A percentile compares a stretch with the other conserved stretches of the same genome.
Conservation (phyloP, 2,888 invertebrate genomes). For the Eumacrocentrus americanus region DNA sequence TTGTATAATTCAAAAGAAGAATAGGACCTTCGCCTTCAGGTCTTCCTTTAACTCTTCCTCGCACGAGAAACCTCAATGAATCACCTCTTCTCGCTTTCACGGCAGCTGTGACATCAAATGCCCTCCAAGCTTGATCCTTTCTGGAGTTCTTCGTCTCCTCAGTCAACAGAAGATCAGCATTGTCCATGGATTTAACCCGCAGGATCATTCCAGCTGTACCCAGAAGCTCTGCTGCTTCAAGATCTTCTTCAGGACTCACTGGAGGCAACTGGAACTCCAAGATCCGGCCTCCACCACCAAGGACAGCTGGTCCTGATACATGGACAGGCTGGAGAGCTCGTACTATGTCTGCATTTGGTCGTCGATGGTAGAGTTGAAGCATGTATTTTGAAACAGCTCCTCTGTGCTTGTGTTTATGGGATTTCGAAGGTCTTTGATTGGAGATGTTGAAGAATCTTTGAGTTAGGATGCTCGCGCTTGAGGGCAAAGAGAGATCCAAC, state of each 20-base stretch:
- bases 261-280: constrained; percentile 51
- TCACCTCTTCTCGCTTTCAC: constrained; percentile 39
- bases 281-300: constrained; percentile 44
- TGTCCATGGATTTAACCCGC: constrained; percentile 45
- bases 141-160: constrained; percentile 40
- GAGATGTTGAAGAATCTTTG: constrained; percentile 38
- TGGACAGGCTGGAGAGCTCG: constrained; percentile 51
- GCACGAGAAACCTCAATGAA: constrained; percentile 44
- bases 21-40: constrained; percentile 45
- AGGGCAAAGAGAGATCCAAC: constrained; percentile 50
- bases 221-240: constrained; percentile 52
- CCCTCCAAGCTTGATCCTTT: constrained; percentile 51
- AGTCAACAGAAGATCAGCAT: constrained; percentile 11
- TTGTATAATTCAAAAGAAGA: constrained; percentile 51
- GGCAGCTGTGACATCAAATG: constrained; percentile 50
- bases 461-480: constrained; percentile 37
- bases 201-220: constrained; percentile 49
- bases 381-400: constrained; percentile 51
- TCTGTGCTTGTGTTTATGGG: constrained; percentile 37
- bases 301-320: constrained; percentile 41
- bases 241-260: constrained; percentile 42
- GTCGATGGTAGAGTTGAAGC: constrained; percentile 52
- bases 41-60: constrained; percentile 41
- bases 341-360: constrained; percentile 51
- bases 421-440: constrained; percentile 24